Evolutionary conservation across 2,797 vertebrate species (phyloP).

Genomic region (Melopsittacus undulatus): DNA sequence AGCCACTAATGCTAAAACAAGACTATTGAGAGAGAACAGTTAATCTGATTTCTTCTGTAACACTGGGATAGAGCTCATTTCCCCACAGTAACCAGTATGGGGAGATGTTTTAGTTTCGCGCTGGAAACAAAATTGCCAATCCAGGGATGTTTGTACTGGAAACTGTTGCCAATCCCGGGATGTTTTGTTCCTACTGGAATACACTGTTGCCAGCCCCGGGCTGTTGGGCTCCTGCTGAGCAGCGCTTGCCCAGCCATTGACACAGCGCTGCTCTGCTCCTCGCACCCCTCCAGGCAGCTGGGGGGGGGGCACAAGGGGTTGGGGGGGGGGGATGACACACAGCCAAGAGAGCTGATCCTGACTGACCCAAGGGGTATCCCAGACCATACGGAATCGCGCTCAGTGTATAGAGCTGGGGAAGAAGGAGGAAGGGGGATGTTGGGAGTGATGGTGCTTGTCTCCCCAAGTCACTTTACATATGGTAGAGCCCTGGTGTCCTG

Average conservation of each 20-base stretch:
- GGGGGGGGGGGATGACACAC: no score
- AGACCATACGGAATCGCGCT: no score
- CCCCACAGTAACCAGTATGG: not conserved
- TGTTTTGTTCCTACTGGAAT: not conserved
- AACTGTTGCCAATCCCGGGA: not conserved
- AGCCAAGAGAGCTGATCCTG: not conserved
- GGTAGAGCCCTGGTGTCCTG: not conserved
- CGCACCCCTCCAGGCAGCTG: not conserved
- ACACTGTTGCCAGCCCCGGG: not conserved
- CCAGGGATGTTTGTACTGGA: not conserved
- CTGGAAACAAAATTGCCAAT: not conserved
- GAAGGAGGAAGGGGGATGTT: not conserved
- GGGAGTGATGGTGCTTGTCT: not conserved
- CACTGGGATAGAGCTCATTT: not conserved
- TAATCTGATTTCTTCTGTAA: not conserved
- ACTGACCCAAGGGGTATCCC: not conserved
- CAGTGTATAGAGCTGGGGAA: not conserved
- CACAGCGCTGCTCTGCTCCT: not conserved
- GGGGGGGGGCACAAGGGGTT: not conserved
- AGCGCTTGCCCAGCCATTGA: not conserved
- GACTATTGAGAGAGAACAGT: not conserved
- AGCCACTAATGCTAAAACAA: not conserved
- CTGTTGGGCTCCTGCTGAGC: not conserved
- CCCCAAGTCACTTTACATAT: not conserved
- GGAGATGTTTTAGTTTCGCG: not conserved